phyloP scores from a whole-genome alignment of 1,140 invertebrate species.

The Drosophila insularis region DNA sequence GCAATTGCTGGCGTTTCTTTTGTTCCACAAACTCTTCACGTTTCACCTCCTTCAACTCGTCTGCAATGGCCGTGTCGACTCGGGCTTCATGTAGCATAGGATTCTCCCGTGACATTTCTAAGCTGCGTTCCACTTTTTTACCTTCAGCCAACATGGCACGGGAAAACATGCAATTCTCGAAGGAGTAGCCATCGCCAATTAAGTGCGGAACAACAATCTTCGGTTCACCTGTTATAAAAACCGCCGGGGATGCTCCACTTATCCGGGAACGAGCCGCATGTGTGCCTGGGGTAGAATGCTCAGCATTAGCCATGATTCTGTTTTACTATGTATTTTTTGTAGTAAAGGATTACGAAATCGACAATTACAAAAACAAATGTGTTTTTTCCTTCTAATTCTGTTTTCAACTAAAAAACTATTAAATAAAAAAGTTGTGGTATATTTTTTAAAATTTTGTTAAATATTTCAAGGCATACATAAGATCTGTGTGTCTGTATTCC shows the following conservation, averaged over 20 bases:
- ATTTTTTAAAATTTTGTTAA: neutral
- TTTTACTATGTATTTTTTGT: neutral
- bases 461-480: neutral
- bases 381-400: neutral
- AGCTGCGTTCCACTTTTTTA: conserved; percentile 12
- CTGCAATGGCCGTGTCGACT: conserved; percentile 27
- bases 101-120: conserved; percentile 27
- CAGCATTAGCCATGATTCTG: neutral
- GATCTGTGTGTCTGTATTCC: neutral
- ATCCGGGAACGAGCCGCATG: neutral
- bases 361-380: neutral
- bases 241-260: neutral
- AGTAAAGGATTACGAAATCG: neutral
- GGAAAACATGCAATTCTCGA: neutral
- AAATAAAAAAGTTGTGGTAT: neutral
- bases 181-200: neutral
- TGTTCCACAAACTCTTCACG: conserved; percentile 46
- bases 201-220: neutral
- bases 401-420: neutral
- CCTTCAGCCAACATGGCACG: conserved; percentile 23
- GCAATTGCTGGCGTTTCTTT: conserved; percentile 56
- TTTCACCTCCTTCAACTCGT: conserved; percentile 51
- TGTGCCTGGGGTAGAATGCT: neutral
- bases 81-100: conserved; percentile 9
- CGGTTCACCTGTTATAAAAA: neutral